Evolutionary conservation across 1,140 invertebrate genomes (phyloP), one percentile per base, ranked within the genome.

Genomic region (Eubasilissa regina): DNA sequence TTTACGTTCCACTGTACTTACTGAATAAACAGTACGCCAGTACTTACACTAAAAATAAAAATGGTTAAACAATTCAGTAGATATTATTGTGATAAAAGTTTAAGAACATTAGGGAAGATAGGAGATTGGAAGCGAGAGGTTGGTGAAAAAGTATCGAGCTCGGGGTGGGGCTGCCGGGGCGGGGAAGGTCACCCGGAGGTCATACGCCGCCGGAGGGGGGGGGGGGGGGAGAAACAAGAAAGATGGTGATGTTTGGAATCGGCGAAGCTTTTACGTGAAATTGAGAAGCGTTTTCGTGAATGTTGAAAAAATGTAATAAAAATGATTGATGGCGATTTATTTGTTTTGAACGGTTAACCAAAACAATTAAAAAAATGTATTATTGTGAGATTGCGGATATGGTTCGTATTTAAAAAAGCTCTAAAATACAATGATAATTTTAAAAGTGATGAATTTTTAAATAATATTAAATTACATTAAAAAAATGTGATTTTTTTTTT

Each of bases 181-280:
- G 10, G 43, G 19, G 77, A 81, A 81, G 80, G 80, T 81, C 80
- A 75, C 77, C 9, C 60, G 15, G 77, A 79, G 80, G 80, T 81
- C 80, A 79, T 62, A 15, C 48, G 17, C 62, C 62, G 53, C 48
- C 53, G 56, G 76, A 66, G 75, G 47, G 62, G 12, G 62, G 73
- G 45, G 35, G 8, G 66, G 77, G 48, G 72, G 79, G 53, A 60
- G 75, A 80, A 70, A 21, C 77, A 19, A 56, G 72, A 44, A 79
- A 64, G 58, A 60, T 60, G 53, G 15, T 62, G 53, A 43, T 76
- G 55, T 62, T 76, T 25, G 44, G 21, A 60, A 76, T 58, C 56
- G 74, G 45, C 60, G 47, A 66, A 77, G 75, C 56, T 75, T 75
- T 75, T 75, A 75, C 10, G 25, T 75, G 25, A 56, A 75, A 58